Conservation (phyloP, 2,888 invertebrate species). For the Xestia ashworthii region DNA sequence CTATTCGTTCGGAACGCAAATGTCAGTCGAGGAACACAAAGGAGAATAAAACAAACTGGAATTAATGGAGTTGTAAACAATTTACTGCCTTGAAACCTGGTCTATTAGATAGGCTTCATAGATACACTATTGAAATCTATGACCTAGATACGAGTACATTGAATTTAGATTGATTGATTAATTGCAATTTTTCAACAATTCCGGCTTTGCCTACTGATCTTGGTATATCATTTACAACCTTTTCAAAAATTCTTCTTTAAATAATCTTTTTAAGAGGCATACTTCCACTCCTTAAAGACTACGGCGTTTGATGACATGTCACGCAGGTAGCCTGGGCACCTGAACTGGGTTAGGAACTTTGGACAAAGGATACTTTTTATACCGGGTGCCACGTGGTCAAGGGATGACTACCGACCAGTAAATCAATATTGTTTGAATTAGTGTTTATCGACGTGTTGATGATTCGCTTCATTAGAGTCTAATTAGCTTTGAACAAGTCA, state of each 20-base stretch:
- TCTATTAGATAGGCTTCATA: constrained; percentile 9
- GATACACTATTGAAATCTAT: constrained; percentile 3
- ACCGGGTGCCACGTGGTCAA: background rate
- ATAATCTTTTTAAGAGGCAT: background rate
- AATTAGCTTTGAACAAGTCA: background rate
- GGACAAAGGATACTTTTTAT: background rate
- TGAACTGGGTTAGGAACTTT: background rate
- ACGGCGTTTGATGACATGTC: background rate
- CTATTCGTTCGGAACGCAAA: background rate
- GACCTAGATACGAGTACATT: constrained; percentile 4
- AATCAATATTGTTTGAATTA: background rate
- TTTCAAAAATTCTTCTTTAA: background rate
- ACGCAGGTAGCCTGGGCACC: background rate
- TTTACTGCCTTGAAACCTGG: constrained; percentile 7
- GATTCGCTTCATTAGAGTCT: background rate
- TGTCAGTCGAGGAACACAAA: constrained; percentile 1
- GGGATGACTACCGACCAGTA: background rate
- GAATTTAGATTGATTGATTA: background rate
- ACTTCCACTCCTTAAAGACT: background rate
- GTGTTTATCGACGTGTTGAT: background rate
- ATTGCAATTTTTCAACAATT: too few relatives aligned
- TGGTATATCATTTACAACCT: background rate
- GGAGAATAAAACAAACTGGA: constrained; percentile 2
- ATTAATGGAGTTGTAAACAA: constrained; percentile 2
- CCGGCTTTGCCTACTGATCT: background rate